Evolutionary conservation across 2,797 vertebrate genomes (phyloP), one percentile per base, ranked within the genome.

Genomic region (Myripristis jacobus): DNA sequence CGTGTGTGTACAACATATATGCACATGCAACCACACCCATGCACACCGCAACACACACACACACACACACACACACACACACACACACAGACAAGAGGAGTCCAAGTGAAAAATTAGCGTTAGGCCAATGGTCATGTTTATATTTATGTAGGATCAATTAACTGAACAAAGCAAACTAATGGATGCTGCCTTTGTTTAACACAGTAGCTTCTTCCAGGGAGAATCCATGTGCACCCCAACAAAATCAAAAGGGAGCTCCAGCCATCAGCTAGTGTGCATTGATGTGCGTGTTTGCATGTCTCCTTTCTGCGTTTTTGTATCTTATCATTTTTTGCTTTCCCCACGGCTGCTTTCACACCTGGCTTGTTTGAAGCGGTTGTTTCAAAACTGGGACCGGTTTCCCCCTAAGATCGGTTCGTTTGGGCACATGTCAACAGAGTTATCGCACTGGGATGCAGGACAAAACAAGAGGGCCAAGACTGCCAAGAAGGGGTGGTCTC

Each of bases 101-200:
- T 78, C 62, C 60, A 0, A 1, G 0, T 82, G 72, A 86, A 22
- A 77, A 73, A 83, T 73, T 1, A 75, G 6, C 10, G 11, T n/a
- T 24, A 31, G 61, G 74, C 46, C 68, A 71, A 51, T 11, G 15
- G 80, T 69, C 47, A 1, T 47, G 58, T 52, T 57, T 8, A 47
- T 47, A 31, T 41, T 63, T 57, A 51, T 55, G 57, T 74, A 77
- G 1, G 18, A 10, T 68, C 36, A 65, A 77, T 80, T 24, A 62
- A 27, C 38, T 13, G 64, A 75, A 83, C 65, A 73, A 66, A 69
- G 66, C n/a, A 62, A 60, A 75, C 50, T 46, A 73, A 81, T 70
- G 27, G 15, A 41, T 22, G 59, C 19, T 2, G 3, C 16, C 10
- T 71, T 22, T 7, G 68, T 65, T 21, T 8, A 6, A 18, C 65